phyloP scores from a whole-genome alignment of 2,113 vertebrate species.

The Solea solea region DNA sequence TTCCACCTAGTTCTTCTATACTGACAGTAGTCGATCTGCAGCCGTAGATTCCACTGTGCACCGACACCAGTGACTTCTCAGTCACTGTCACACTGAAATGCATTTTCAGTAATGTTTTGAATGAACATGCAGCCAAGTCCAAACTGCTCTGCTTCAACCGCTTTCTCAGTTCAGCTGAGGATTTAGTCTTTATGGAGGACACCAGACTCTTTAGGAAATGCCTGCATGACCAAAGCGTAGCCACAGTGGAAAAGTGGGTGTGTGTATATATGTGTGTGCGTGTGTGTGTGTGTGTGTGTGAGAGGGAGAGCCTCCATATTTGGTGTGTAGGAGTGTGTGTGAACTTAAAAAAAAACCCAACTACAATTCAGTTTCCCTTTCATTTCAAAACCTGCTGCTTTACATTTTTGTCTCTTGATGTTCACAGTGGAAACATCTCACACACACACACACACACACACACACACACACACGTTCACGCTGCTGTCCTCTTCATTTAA shows the following conservation, averaged over 20 bases:
- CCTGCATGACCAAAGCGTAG: slow-evolving; percentile 63
- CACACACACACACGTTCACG: not conserved
- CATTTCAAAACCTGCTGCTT: slow-evolving; percentile 17
- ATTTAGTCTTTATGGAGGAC: slow-evolving; percentile 22
- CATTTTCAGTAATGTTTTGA: not conserved
- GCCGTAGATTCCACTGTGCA: too few species aligned
- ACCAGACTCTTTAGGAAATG: slow-evolving; percentile 65
- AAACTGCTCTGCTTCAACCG: not conserved
- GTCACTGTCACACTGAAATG: too few species aligned
- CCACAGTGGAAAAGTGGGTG: slow-evolving; percentile 63
- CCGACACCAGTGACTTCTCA: too few species aligned
- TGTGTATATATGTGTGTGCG: slow-evolving; percentile 38
- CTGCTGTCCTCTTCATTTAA: not conserved
- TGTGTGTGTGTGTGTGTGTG: slow-evolving; percentile 25
- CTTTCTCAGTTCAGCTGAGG: not conserved
- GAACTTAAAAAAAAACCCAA: not conserved
- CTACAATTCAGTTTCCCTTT: slow-evolving; percentile 28
- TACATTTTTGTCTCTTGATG: slow-evolving; percentile 6
- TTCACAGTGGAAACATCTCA: slow-evolving; percentile 24
- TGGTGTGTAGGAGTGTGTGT: slow-evolving; percentile 24
- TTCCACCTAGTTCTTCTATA: too few species aligned
- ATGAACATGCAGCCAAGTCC: not conserved
- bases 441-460: slow-evolving; percentile 14
- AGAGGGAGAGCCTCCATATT: slow-evolving; percentile 39
- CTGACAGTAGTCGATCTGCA: too few species aligned